Evolutionary conservation across 1,140 invertebrate genomes (phyloP), one percentile per base, ranked within the genome.

Genomic region (Hesperophylax magnus): DNA sequence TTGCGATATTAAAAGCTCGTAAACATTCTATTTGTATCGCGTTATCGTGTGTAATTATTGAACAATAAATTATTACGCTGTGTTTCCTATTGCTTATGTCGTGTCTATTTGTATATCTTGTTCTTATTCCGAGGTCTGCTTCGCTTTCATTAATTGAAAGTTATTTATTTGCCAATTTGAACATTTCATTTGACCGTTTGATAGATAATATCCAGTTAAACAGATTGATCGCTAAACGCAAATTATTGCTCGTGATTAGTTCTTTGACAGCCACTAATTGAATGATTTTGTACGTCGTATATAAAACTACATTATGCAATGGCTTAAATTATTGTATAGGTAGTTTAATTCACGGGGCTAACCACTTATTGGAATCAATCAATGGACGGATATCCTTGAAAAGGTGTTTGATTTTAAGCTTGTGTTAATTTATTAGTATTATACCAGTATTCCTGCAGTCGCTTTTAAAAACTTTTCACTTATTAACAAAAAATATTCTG

Each of bases 101-200:
- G 8, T 61, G 58, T 14, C 58, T 18, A 61, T 61, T 61, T 61
- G 58, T 61, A 61, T 61, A 61, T 61, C 17, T 61, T 14, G 58
- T 61, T 61, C 58, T 24, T 24, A 20, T 24, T 61, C 20, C 11
- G 18, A 61, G 58, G 9, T 61, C 58, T 61, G 58, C 20, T 61
- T 61, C 58, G 24, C 58, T 61, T 61, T 61, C 58, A 18, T 61
- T 61, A 61, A 61, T 61, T 61, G 58, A 61, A 61, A 14, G 58
- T 61, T 61, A 61, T 61, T 61, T 61, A 61, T 61, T 61, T 61
- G 58, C 58, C 58, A 61, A 60, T 61, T 61, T 61, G 24, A 61
- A 61, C 24, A 11, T 61, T 61, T 18, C 58, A 7, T 61, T 22
- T 61, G 58, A 24, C 58, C 8, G 7, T n/a, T 22, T 11, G 56